Evolutionary conservation across 37 sponge, comb jelly and placozoan species (phyloP).

Genomic region (Mnemiopsis leidyi): DNA sequence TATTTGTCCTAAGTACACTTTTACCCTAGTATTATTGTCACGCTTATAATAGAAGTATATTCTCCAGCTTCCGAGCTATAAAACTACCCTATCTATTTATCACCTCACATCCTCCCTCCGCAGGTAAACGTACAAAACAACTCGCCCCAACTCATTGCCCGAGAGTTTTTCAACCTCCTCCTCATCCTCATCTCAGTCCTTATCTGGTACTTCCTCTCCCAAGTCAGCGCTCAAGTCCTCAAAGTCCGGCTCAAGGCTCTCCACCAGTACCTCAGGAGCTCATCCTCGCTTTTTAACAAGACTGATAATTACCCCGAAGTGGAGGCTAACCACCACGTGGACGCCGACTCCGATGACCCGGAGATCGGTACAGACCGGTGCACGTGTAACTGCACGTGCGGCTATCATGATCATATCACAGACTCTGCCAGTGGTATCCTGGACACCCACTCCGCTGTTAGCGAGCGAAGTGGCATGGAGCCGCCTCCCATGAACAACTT

Average conservation of each 20-base stretch:
- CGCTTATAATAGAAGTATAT: too few relatives aligned
- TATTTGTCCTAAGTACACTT: too few relatives aligned
- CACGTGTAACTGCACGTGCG: conserved; percentile 23
- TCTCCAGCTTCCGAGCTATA: too few relatives aligned
- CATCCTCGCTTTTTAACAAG: background rate
- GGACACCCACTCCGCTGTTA: background rate
- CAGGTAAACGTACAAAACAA: conserved; percentile 49
- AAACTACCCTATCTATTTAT: too few relatives aligned
- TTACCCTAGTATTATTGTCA: background rate
- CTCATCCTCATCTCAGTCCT: conserved; percentile 45
- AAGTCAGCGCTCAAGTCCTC: conserved; percentile 64
- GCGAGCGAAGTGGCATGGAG: background rate
- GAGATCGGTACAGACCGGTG: background rate
- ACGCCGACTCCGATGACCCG: background rate
- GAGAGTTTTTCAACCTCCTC: conserved; percentile 51
- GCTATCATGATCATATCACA: background rate
- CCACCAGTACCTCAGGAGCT: background rate
- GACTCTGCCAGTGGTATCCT: background rate
- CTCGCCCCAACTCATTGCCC: conserved; percentile 38
- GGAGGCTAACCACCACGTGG: background rate
- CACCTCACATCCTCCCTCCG: too few relatives aligned
- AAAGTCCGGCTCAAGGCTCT: background rate
- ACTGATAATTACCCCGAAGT: background rate
- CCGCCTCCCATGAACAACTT: background rate
- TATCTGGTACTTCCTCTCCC: conserved; percentile 62